Evolutionary conservation across 92 coral and sea anemone species (phyloP).

Genomic region (Chrysogorgia sp.): DNA sequence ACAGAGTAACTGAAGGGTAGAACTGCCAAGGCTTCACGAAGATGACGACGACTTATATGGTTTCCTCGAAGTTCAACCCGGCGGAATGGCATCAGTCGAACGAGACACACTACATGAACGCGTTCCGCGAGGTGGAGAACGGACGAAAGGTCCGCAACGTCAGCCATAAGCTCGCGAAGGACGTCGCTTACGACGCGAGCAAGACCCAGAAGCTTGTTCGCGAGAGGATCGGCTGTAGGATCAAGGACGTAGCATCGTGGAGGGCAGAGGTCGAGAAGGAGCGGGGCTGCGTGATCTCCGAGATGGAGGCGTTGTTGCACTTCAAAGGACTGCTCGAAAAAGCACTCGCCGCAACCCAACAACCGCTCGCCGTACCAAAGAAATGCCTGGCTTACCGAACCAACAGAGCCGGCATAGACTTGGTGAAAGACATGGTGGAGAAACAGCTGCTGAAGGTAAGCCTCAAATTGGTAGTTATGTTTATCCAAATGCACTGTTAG

Average conservation of each 20-base stretch:
- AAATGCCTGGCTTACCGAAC: conserved; percentile 37
- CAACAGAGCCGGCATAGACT: conserved; percentile 39
- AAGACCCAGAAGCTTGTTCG: conserved; percentile 42
- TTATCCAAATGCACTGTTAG: background rate
- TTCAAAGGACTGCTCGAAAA: conserved; percentile 33
- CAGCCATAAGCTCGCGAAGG: conserved; percentile 20
- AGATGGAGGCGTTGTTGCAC: conserved; percentile 40
- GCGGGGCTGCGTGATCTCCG: conserved; percentile 32
- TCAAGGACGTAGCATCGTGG: conserved; percentile 45
- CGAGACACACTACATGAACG: conserved; percentile 45
- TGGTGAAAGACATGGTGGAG: conserved; percentile 43
- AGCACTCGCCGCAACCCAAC: conserved; percentile 37
- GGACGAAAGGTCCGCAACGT: conserved; percentile 18
- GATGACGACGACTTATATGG: conserved; percentile 29
- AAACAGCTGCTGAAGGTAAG: conserved; percentile 40
- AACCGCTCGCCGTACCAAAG: conserved; percentile 39
- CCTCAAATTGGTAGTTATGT: background rate
- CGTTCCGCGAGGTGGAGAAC: conserved; percentile 39
- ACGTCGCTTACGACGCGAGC: conserved; percentile 37
- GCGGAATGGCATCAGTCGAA: conserved; percentile 40
- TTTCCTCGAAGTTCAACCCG: conserved; percentile 48
- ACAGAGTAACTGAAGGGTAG: background rate
- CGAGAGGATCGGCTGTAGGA: conserved; percentile 31
- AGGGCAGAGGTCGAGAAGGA: conserved; percentile 43
- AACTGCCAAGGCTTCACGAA: too few species aligned